These are phyloP conservation scores for Patella caerulea DNA, from an alignment of 2,888 invertebrate species.

Conservation along the genomic window DNA sequence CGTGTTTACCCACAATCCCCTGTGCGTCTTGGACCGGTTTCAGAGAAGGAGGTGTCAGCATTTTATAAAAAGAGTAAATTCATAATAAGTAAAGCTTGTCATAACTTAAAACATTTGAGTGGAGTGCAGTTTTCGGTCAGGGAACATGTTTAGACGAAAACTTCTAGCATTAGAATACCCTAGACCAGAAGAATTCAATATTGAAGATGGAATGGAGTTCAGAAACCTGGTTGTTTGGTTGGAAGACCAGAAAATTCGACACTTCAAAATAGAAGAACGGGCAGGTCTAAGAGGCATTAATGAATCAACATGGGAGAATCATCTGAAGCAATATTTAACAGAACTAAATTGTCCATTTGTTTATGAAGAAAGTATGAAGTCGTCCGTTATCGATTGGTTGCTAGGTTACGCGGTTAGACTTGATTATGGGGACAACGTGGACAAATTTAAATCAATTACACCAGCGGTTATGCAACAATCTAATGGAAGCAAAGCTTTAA, in stretches of 20 bases:
- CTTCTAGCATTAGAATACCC: conserved; percentile 85
- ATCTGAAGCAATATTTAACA: conserved; percentile 79
- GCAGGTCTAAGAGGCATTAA: conserved; percentile 80
- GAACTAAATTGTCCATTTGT: conserved; percentile 82
- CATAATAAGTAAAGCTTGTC: too few species aligned
- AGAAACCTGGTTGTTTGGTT: conserved; percentile 89
- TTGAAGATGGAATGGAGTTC: conserved; percentile 86
- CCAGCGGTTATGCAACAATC: conserved; percentile 76
- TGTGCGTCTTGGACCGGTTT: too few species aligned
- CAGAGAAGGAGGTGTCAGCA: too few species aligned
- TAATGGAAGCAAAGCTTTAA: conserved; percentile 69
- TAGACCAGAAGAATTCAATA: conserved; percentile 80
- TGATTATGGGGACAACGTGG: conserved; percentile 85
- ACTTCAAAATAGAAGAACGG: conserved; percentile 87
- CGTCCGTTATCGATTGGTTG: conserved; percentile 88
- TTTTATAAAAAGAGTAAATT: too few species aligned
- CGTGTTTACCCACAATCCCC: too few species aligned
- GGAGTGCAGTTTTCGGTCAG: too few species aligned
- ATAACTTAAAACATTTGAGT: too few species aligned
- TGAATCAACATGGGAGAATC: conserved; percentile 80
- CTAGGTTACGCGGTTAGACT: conserved; percentile 86
- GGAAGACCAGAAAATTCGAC: conserved; percentile 93
- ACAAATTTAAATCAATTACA: conserved; percentile 80
- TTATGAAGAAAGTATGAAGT: conserved; percentile 68
- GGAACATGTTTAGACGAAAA: conserved; percentile 82